These are phyloP conservation scores for Lacanobia wlatinum DNA, from an alignment of 2,888 invertebrate species.

Conservation along the genomic window DNA sequence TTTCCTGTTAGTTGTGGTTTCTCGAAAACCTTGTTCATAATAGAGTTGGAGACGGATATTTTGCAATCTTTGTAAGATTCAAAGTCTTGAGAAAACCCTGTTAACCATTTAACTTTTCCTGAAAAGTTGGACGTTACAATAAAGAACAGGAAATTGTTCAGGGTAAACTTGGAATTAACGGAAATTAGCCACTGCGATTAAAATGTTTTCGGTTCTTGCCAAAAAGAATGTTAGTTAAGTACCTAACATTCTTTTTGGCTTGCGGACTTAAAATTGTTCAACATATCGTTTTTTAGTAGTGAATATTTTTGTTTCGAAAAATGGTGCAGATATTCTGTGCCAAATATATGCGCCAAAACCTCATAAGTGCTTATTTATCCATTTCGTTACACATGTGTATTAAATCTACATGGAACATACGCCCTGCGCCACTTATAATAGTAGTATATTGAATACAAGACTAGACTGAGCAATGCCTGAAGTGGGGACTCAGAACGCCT, in stretches of 20 bases:
- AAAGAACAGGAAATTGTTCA: slow-evolving; percentile 45
- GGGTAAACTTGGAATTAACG: slow-evolving; percentile 46
- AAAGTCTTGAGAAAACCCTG: slow-evolving; percentile 11
- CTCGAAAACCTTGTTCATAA: slow-evolving; percentile 3
- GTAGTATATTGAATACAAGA: slow-evolving; percentile 10
- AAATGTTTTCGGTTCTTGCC: slow-evolving; percentile 8
- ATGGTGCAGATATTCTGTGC: slow-evolving; percentile 38
- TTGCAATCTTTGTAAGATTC: slow-evolving; percentile 22
- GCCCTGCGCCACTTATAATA: slow-evolving; percentile 2
- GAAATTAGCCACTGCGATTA: slow-evolving; percentile 30
- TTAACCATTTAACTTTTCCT: slow-evolving; percentile 26
- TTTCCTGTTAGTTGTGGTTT: slow-evolving; percentile 12
- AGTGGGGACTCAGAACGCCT: slow-evolving; percentile 18
- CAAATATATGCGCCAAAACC: slow-evolving; percentile 52
- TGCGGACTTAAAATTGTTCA: not conserved
- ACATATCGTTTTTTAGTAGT: slow-evolving; percentile 12
- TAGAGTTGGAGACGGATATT: slow-evolving; percentile 9
- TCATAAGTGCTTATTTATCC: slow-evolving; percentile 20
- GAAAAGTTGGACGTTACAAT: slow-evolving; percentile 15
- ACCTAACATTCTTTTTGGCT: no score
- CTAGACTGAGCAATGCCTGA: slow-evolving; percentile 32
- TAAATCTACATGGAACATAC: slow-evolving; percentile 13
- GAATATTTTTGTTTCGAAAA: slow-evolving; percentile 1
- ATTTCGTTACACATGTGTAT: slow-evolving; percentile 4
- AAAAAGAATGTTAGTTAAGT: slow-evolving; percentile 26